Evolutionary conservation across 2,888 invertebrate genomes (phyloP).

Genomic region (Ophion slaviceki): DNA sequence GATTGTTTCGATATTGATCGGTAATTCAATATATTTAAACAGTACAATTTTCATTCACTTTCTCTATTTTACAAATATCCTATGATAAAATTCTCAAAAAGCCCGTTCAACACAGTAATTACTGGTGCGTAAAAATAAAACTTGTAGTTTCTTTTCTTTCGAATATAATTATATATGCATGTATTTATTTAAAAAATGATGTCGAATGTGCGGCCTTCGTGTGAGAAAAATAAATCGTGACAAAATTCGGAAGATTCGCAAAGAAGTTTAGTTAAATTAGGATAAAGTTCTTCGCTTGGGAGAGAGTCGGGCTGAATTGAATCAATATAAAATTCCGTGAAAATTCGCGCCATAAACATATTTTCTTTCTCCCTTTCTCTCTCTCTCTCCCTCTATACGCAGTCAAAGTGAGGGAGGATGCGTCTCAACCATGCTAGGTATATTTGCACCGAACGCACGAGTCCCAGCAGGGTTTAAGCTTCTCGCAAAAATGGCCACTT

Average conservation of each 20-base stretch:
- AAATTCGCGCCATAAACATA: not conserved
- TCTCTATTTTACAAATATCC: too few species aligned
- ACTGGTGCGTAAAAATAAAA: not conserved
- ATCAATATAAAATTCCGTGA: not conserved
- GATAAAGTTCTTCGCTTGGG: not conserved
- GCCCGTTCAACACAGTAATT: not conserved
- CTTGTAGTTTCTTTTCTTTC: not conserved
- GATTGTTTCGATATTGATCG: too few species aligned
- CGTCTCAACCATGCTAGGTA: slow-evolving; percentile 8
- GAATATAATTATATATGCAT: not conserved
- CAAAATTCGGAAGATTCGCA: not conserved
- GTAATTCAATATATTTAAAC: too few species aligned
- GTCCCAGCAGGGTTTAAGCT: slow-evolving; percentile 22
- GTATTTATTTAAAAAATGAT: not conserved
- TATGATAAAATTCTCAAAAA: too few species aligned
- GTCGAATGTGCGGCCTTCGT: not conserved
- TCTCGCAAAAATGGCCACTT: slow-evolving; percentile 41
- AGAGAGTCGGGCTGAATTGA: too few species aligned
- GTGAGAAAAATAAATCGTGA: not conserved
- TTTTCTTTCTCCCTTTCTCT: not conserved
- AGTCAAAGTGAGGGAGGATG: slow-evolving; percentile 20
- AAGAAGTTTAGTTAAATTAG: not conserved
- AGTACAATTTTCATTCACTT: too few species aligned
- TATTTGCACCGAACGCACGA: slow-evolving; percentile 21
- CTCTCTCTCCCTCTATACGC: slow-evolving; percentile 17